Evolutionary conservation across 2,888 invertebrate genomes (phyloP).

Genomic region (Pomacea canaliculata): DNA sequence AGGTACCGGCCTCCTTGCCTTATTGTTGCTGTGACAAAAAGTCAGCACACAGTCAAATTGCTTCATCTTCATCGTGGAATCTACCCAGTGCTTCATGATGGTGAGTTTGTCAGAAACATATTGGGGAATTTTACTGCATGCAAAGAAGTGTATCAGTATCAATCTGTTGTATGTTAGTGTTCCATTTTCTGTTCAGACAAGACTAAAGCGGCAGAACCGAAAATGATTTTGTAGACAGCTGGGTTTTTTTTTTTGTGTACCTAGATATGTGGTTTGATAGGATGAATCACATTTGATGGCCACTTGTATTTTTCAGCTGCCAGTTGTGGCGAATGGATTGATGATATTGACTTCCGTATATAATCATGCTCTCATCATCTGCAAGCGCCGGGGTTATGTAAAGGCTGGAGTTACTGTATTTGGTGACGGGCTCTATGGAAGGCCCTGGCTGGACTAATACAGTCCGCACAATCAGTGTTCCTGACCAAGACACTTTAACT

Average conservation of each 20-base stretch:
- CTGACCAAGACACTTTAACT: conserved; percentile 25
- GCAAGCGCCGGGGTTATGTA: conserved; percentile 86
- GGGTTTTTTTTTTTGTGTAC: too few relatives aligned
- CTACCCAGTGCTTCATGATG: conserved; percentile 84
- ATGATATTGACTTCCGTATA: conserved; percentile 56
- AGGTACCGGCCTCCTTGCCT: conserved; percentile 93
- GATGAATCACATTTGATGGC: too few relatives aligned
- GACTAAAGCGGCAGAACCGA: too few relatives aligned
- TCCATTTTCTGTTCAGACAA: too few relatives aligned
- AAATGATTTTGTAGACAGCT: too few relatives aligned
- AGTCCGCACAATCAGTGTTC: conserved; percentile 82
- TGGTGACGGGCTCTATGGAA: conserved; percentile 96
- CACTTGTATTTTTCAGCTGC: conserved; percentile 29
- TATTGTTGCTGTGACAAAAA: conserved; percentile 89
- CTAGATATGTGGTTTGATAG: too few relatives aligned
- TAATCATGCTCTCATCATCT: conserved; percentile 74
- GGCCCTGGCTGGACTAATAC: conserved; percentile 97
- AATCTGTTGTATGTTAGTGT: too few relatives aligned
- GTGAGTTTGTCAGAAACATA: conserved; percentile 70
- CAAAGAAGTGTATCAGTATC: too few relatives aligned
- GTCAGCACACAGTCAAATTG: conserved; percentile 86
- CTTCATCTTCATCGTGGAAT: conserved; percentile 90
- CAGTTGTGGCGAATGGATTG: conserved; percentile 45
- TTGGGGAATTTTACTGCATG: too few relatives aligned
- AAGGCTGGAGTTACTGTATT: conserved; percentile 83